Conservation (phyloP, 2,888 invertebrate species). For the Napeogenes sylphis region DNA sequence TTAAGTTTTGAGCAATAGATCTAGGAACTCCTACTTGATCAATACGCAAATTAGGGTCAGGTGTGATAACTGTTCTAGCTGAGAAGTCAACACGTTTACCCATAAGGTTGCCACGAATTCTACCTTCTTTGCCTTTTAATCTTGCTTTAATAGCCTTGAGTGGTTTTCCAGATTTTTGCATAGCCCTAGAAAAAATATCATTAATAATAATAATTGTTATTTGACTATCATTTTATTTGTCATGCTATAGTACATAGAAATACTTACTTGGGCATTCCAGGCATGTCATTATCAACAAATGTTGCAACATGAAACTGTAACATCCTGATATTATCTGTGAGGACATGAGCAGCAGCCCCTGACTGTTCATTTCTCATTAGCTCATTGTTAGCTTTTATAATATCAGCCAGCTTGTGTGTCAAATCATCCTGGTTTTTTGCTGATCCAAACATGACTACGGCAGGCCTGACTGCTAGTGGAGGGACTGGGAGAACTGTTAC, state of each 20-base stretch:
- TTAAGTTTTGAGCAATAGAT: slow-evolving; percentile 98
- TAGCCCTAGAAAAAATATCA: slow-evolving; percentile 81
- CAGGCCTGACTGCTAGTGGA: slow-evolving; percentile 96
- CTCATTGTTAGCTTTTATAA: slow-evolving; percentile 98
- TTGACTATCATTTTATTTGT: slow-evolving; percentile 1
- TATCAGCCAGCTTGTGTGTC: slow-evolving; percentile 98
- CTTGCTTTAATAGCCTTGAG: slow-evolving; percentile 98
- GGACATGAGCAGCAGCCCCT: slow-evolving; percentile 98
- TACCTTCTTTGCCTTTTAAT: slow-evolving; percentile 98
- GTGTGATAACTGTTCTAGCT: slow-evolving; percentile 98
- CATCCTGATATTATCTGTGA: slow-evolving; percentile 97
- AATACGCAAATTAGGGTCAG: slow-evolving; percentile 95
- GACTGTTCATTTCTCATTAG: slow-evolving; percentile 95
- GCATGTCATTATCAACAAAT: slow-evolving; percentile 98
- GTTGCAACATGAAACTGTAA: slow-evolving; percentile 99
- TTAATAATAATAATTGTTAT: slow-evolving; percentile 8
- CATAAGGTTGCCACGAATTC: slow-evolving; percentile 99
- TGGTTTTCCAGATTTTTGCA: slow-evolving; percentile 99
- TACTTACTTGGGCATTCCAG: slow-evolving; percentile 90
- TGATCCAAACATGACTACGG: slow-evolving; percentile 99
- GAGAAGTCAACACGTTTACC: slow-evolving; percentile 99
- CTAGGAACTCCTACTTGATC: slow-evolving; percentile 99
- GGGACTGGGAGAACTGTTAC: slow-evolving; percentile 98
- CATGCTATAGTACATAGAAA: not conserved
- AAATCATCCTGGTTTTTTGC: slow-evolving; percentile 99